Evolutionary conservation across 92 coral and sea anemone species (phyloP).

Genomic region (Ricordea florida): DNA sequence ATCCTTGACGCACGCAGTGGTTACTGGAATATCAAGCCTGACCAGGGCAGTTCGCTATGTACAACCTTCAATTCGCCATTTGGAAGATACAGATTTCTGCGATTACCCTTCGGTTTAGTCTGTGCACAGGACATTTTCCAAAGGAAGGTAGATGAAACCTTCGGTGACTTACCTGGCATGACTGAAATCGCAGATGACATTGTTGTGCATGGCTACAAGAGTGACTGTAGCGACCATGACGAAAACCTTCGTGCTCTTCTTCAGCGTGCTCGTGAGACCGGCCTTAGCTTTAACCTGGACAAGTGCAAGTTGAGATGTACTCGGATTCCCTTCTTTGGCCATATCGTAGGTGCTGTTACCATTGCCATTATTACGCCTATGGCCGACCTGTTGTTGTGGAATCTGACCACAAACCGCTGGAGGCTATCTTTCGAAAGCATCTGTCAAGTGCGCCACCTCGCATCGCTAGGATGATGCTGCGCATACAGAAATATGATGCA

Average conservation of each 20-base stretch:
- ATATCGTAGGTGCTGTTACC: slow-evolving; percentile 56
- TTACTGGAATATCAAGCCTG: slow-evolving; percentile 71
- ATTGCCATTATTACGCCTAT: slow-evolving; percentile 57
- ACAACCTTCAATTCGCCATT: slow-evolving; percentile 73
- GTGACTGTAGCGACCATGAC: slow-evolving; percentile 59
- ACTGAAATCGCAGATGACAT: slow-evolving; percentile 74
- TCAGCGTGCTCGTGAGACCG: slow-evolving; percentile 45
- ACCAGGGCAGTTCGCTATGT: slow-evolving; percentile 45
- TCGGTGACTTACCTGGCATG: slow-evolving; percentile 67
- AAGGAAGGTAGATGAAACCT: slow-evolving; percentile 65
- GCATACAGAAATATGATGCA: slow-evolving; percentile 50
- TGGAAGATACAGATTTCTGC: slow-evolving; percentile 56
- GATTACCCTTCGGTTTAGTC: slow-evolving; percentile 58
- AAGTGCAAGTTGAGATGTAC: slow-evolving; percentile 36
- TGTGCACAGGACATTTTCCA: slow-evolving; percentile 73
- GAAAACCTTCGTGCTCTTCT: slow-evolving; percentile 53
- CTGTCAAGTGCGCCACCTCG: slow-evolving; percentile 66
- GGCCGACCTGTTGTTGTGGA: slow-evolving; percentile 56
- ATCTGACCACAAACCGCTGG: slow-evolving; percentile 72
- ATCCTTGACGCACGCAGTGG: slow-evolving; percentile 70
- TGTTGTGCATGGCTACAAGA: slow-evolving; percentile 46
- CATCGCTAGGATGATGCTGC: slow-evolving; percentile 63
- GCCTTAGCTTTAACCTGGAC: slow-evolving; percentile 25
- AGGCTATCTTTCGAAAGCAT: slow-evolving; percentile 60
- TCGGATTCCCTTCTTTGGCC: slow-evolving; percentile 42